Conservation (phyloP, 2,888 invertebrate species). For the Brachylomia viminalis region DNA sequence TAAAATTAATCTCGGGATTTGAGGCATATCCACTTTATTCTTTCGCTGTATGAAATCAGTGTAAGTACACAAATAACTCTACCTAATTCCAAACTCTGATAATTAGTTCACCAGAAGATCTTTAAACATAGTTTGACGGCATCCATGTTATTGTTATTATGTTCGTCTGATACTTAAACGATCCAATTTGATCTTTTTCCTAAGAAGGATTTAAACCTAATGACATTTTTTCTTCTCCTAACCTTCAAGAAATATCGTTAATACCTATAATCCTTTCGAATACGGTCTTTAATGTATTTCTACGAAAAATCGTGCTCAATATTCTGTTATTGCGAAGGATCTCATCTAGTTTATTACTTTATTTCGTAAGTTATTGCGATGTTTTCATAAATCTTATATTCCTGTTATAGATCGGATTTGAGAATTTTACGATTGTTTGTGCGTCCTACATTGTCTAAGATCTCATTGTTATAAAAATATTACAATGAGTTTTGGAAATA, state of each 20-base stretch:
- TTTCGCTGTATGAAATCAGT: too few species aligned
- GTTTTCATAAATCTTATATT: conserved; percentile 37
- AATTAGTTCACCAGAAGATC: neutral
- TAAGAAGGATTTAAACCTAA: neutral
- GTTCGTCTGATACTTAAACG: neutral
- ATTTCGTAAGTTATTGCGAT: conserved; percentile 6
- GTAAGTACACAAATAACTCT: too few species aligned
- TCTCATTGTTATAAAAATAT: neutral
- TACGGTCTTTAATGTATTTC: neutral
- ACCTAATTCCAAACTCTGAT: too few species aligned
- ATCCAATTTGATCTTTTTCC: neutral
- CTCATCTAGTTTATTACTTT: conserved; percentile 30
- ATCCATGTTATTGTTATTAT: neutral
- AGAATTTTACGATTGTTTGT: conserved; percentile 21
- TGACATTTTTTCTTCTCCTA: neutral
- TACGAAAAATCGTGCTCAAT: conserved; percentile 5
- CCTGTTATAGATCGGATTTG: conserved; percentile 25
- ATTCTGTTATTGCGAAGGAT: conserved; percentile 20
- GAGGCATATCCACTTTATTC: too few species aligned
- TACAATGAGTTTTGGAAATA: neutral
- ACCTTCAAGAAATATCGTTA: conserved; percentile 11
- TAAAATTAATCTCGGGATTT: too few species aligned
- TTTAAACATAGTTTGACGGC: neutral
- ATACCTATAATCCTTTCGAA: conserved; percentile 16
- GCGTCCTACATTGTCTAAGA: neutral